A percentile compares a stretch with the other conserved stretches of the same genome.
Evolutionary conservation across 2,888 invertebrate genomes (phyloP).

Genomic region (Nemapogon koenigi): DNA sequence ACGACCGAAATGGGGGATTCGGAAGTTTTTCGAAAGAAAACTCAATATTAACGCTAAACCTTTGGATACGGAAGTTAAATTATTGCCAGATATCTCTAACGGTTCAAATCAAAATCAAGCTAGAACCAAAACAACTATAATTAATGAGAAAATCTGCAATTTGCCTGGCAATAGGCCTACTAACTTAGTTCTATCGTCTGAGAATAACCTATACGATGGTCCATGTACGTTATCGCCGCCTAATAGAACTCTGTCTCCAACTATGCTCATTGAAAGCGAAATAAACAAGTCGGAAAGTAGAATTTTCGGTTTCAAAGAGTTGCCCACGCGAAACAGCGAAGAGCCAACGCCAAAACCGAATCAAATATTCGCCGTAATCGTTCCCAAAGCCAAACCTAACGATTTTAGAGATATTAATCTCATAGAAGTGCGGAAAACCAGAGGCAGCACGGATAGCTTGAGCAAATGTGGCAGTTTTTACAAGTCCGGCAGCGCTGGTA

Average conservation of each 20-base stretch:
- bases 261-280: slow-evolving; percentile 45
- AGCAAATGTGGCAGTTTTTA: slow-evolving; percentile 35
- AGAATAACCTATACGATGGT: slow-evolving; percentile 37
- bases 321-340: slow-evolving; percentile 32
- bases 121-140: slow-evolving; percentile 32
- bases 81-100: slow-evolving; percentile 35
- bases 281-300: slow-evolving; percentile 39
- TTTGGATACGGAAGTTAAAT: slow-evolving; percentile 63
- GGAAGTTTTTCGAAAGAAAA: slow-evolving; percentile 45
- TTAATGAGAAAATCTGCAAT: slow-evolving; percentile 38
- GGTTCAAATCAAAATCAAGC: slow-evolving; percentile 23
- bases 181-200: slow-evolving; percentile 35
- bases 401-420: slow-evolving; percentile 20
- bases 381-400: slow-evolving; percentile 42
- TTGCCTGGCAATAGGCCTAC: slow-evolving; percentile 34
- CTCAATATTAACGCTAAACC: slow-evolving; percentile 30
- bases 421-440: slow-evolving; percentile 28
- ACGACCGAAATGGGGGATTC: slow-evolving; percentile 47
- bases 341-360: slow-evolving; percentile 24
- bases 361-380: slow-evolving; percentile 56
- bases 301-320: slow-evolving; percentile 49
- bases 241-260: slow-evolving; percentile 49
- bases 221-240: slow-evolving; percentile 54
- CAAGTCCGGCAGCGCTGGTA: slow-evolving; percentile 31
- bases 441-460: slow-evolving; percentile 40